Evolutionary conservation across 1,140 invertebrate species (phyloP), one percentile per base, ranked within the genome.

Genomic region (Pantala flavescens): DNA sequence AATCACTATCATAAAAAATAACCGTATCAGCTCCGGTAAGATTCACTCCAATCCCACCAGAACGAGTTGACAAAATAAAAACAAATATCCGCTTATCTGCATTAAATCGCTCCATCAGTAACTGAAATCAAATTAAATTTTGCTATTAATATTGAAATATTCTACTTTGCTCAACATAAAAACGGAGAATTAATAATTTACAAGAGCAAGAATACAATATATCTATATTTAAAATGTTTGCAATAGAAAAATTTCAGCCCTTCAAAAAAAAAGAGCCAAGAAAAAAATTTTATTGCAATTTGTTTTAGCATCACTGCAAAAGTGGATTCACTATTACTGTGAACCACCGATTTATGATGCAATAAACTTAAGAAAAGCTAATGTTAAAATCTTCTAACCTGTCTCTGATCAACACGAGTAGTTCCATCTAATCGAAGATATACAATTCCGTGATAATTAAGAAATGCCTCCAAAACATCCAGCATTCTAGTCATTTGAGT

Each of bases 401-500:
- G 97, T 83, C 98, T 85, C 80, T 95, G 94, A 80, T 99, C 97
- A 24, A 99, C 93, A 80, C 89, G 91, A 3, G 98, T 99, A n/a
- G 95, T 92, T 75, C 98, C 98, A 86, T 99, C 98, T 28, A 99
- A 85, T 49, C 98, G 86, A 74, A 99, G 86, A 86, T 99, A 99
- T 80, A 95, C 93, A 83, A 99, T 94, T 0, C 97, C 97, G 83
- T 99, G 97, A 83, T 94, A 94, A 82, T 96, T 98, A 0, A 99
- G 89, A 83, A 99, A 99, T 16, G 93, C 90, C 86, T 99, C 98
- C 14, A 99, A 86, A 71, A 99, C 95, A 83, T 99, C 98, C 76
- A 99, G 85, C 95, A 99, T 99, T 81, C 94, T 90, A 9, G 98
- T 98, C 98, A 99, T 99, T 86, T 99, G 98, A n/a, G 98, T 99